phyloP scores from a whole-genome alignment of 2,113 vertebrate species.

The Tylochromis polylepis region DNA sequence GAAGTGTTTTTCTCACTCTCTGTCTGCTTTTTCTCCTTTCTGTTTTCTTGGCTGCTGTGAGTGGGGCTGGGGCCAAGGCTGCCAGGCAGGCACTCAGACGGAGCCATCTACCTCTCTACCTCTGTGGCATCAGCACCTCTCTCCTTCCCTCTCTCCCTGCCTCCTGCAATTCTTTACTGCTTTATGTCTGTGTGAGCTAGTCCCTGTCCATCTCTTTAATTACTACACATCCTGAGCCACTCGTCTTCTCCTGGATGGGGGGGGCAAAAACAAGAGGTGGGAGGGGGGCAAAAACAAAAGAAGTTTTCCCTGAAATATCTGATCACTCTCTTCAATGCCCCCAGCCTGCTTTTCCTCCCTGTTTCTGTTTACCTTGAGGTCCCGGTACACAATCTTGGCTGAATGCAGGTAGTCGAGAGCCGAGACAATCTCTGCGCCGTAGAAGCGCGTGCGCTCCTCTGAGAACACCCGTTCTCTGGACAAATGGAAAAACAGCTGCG shows the following conservation, averaged over 20 bases:
- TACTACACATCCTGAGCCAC: constrained; percentile 40
- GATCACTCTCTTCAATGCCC: constrained; percentile 21
- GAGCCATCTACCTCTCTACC: constrained; percentile 59
- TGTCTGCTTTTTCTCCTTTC: constrained; percentile 60
- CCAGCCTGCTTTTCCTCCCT: background rate
- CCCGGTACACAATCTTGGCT: constrained; percentile 97
- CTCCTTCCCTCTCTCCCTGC: background rate
- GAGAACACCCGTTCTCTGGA: constrained; percentile 99
- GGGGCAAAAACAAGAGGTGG: background rate
- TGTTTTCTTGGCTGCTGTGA: constrained; percentile 63
- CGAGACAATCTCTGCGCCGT: constrained; percentile 97
- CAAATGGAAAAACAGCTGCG: constrained; percentile 99
- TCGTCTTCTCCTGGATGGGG: constrained; percentile 2
- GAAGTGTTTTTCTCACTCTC: constrained; percentile 49
- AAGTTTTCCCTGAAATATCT: constrained; percentile 20
- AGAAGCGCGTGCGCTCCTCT: constrained; percentile 98
- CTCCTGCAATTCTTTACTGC: constrained; percentile 21
- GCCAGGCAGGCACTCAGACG: constrained; percentile 61
- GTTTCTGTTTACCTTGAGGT: constrained; percentile 92
- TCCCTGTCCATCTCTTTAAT: constrained; percentile 52
- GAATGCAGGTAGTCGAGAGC: constrained; percentile 97
- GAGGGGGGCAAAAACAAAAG: background rate
- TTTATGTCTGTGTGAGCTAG: constrained; percentile 35
- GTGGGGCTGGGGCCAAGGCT: constrained; percentile 59
- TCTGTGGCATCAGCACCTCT: constrained; percentile 54